Evolutionary conservation across 2,888 invertebrate genomes (phyloP), one percentile per base, ranked within the genome.

Genomic region (Agrotis clavis): DNA sequence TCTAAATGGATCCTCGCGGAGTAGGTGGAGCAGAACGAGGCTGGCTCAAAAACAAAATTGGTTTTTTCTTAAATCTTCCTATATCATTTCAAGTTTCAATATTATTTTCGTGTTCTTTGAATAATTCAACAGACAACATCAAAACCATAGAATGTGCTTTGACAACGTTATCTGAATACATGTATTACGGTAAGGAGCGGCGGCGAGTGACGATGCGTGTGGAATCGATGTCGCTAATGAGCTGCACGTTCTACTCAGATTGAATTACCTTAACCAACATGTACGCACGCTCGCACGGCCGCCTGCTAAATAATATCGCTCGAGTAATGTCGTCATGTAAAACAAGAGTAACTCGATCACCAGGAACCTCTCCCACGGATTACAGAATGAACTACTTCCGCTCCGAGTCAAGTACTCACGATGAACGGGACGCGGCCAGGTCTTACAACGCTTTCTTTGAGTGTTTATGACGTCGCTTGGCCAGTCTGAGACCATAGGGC

Each of bases 341-440:
- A 79, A 65, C 54, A 74, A 67, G 30, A 68, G 41, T 71, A 71
- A 68, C 59, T 69, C 56, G 47, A 71, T 74, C 60, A 56, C n/a
- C 47, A 19, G 48, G 66, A 41, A 21, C 50, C 51, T 68, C 56
- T 54, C 35, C 54, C 59, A 68, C 53, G 50, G 47, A 66, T 66
- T 68, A 64, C 64, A 30, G 41, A 64, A 41, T 74, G 18, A 74
- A 35, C 14, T 50, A 14, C 21, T 71, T 71, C 72, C 70, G 18
- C 6, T 51, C 25, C 59, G 11, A 45, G 30, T 14, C 0, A 6
- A 13, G 64, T 18, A 25, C 16, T 35, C 11, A 14, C 30, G 11
- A 14, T 3, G 18, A 35, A n/a, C 21, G 30, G 4, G n/a, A 2
- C 41, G 2, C 11, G 41, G 41, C 41, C 9, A 41, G 41, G 47